Evolutionary conservation across 2,888 invertebrate species (phyloP), one percentile per base, ranked within the genome.

Genomic region (Xestoiulus laeticollis): DNA sequence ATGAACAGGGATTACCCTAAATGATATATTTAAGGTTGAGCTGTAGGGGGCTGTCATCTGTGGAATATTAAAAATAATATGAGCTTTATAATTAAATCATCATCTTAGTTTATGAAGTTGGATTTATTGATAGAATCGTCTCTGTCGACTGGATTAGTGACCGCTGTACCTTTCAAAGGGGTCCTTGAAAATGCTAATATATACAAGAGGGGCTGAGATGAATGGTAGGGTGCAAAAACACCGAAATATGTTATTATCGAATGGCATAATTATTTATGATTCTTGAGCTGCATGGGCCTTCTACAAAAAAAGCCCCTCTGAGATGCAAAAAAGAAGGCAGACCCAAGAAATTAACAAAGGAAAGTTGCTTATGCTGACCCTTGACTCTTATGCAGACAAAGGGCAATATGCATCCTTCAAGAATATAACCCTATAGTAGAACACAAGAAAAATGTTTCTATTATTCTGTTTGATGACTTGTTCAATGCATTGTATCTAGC

Each of bases 21-120:
- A 30, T 78, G 78, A 78, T 78, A 78, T 78, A 78, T 78, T 78
- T 78, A 78, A 78, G 30, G 10, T 30, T 78, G 30, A 22, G 78
- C 78, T 78, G 78, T 78, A 78, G 78, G 78, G 78, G 78, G 78
- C 30, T 78, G 78, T 78, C 78, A 78, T 8, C 78, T 30, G 12
- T 78, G 30, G 78, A 78, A 78, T 78, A 78, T 30, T 78, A 78
- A 30, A 78, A 78, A 78, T 78, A 26, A 78, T 78, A 78, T 30
- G 30, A 12, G 78, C 78, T 30, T 78, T 78, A 78, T 78, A 78
- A 78, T 78, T 78, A 78, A 78, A 78, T 78, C 78, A 78, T 78
- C 78, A 78, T 14, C 78, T 78, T 30, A 78, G 78, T 78, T 78
- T 78, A 78, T 78, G 78, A 78, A 78, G 78, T 78, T 26, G 78